Evolutionary conservation across 2,113 vertebrate species (phyloP).

Genomic region (Carollia perspicillata): DNA sequence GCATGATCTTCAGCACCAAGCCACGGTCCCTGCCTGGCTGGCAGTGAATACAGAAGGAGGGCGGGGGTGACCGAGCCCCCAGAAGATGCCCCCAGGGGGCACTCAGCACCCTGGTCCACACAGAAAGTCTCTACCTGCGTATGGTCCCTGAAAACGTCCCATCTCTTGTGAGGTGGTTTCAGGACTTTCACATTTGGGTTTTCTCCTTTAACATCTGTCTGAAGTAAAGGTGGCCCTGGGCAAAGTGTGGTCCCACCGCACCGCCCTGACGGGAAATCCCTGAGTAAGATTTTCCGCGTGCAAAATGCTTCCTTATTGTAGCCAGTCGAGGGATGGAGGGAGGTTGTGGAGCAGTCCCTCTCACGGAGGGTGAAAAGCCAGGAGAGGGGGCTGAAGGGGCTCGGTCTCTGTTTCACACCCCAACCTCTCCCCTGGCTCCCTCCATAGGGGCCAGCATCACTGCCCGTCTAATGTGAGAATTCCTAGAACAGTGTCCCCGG

Average conservation of each 20-base stretch:
- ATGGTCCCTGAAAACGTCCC: not conserved
- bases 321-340: not conserved
- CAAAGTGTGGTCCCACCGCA: not conserved
- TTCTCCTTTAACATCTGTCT: not conserved
- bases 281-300: accelerated
- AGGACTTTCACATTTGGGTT: not conserved
- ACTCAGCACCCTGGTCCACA: not conserved
- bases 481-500: not conserved
- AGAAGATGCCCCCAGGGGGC: not conserved
- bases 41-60: not conserved
- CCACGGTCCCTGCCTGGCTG: too few relatives aligned
- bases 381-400: not conserved
- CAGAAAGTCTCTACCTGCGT: accelerated
- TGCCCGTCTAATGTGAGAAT: not conserved
- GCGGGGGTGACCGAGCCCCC: not conserved
- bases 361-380: not conserved
- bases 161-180: not conserved
- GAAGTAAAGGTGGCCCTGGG: not conserved
- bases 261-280: not conserved
- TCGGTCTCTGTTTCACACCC: not conserved
- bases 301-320: not conserved
- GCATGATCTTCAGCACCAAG: not conserved
- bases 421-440: not conserved
- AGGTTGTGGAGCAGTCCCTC: not conserved
- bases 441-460: not conserved